These are phyloP conservation scores for Diplolepis rosae DNA, from an alignment of 2,888 invertebrate species.

Conservation along the genomic window DNA sequence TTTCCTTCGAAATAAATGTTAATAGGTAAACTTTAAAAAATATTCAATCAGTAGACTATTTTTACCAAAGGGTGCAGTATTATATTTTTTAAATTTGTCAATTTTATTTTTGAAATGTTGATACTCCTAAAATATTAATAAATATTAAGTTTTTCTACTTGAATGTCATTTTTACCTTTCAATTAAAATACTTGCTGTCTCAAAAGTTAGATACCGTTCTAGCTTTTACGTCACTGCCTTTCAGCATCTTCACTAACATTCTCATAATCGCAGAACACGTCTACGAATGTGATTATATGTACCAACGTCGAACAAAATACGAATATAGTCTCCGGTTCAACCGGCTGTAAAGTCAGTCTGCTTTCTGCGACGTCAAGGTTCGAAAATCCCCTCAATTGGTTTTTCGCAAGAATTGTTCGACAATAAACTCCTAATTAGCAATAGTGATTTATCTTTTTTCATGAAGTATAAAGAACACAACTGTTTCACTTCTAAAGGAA, in stretches of 20 bases:
- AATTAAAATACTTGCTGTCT: no score
- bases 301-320: constrained; percentile 46
- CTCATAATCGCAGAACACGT: constrained; percentile 40
- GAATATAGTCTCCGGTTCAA: constrained; percentile 60
- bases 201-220: no score
- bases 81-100: no score
- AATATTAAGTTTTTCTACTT: no score
- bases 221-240: background rate
- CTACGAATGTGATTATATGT: constrained; percentile 25
- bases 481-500: background rate
- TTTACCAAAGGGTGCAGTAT: no score
- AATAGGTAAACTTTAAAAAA: no score
- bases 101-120: no score
- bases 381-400: background rate
- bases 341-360: constrained; percentile 55
- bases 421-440: background rate
- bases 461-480: background rate
- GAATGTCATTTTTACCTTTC: no score
- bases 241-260: constrained; percentile 40
- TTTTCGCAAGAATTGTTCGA: background rate
- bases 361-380: constrained; percentile 41
- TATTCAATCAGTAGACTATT: no score
- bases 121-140: no score
- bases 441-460: background rate
- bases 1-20: no score